A percentile compares a stretch with the other conserved stretches of the same genome.
Conservation (phyloP, 1,140 invertebrate genomes). For the Stratiolaelaps scimitus region DNA sequence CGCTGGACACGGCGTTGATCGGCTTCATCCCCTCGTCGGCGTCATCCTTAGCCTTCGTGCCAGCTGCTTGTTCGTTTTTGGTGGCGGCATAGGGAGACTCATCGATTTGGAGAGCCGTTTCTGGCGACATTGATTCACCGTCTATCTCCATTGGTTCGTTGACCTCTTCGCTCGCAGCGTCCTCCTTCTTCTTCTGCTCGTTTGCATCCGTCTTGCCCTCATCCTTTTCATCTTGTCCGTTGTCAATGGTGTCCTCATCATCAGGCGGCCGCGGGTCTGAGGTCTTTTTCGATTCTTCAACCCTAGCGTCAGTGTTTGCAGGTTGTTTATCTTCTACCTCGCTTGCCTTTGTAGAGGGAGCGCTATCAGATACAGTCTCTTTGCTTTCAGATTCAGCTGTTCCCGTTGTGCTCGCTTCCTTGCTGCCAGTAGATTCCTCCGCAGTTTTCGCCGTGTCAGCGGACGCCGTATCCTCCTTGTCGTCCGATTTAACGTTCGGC, state of each 20-base stretch:
- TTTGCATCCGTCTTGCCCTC: no score
- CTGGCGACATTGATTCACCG: not conserved
- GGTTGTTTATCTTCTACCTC: not conserved
- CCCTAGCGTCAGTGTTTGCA: not conserved
- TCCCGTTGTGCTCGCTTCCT: no score
- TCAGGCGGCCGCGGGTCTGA: not conserved
- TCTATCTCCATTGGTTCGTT: slow-evolving; percentile 3
- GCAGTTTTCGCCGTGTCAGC: no score
- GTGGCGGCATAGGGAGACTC: no score
- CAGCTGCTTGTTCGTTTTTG: no score
- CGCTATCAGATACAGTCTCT: no score
- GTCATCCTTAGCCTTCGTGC: not conserved
- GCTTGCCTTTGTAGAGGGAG: no score
- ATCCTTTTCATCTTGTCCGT: slow-evolving; percentile 7
- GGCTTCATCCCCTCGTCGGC: not conserved
- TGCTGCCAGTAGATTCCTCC: no score
- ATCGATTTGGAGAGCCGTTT: no score
- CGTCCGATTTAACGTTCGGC: no score
- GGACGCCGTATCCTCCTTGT: no score
- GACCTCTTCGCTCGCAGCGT: not conserved
- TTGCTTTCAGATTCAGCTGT: no score
- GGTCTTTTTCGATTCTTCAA: not conserved
- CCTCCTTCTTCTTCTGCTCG: not conserved
- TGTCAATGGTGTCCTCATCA: slow-evolving; percentile 26
- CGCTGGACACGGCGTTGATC: not conserved